Percentiles rank a stretch among this genome's conserved stretches.
Evolutionary conservation across 2,797 vertebrate species (phyloP).

Genomic region (Sebastes steindachneri): DNA sequence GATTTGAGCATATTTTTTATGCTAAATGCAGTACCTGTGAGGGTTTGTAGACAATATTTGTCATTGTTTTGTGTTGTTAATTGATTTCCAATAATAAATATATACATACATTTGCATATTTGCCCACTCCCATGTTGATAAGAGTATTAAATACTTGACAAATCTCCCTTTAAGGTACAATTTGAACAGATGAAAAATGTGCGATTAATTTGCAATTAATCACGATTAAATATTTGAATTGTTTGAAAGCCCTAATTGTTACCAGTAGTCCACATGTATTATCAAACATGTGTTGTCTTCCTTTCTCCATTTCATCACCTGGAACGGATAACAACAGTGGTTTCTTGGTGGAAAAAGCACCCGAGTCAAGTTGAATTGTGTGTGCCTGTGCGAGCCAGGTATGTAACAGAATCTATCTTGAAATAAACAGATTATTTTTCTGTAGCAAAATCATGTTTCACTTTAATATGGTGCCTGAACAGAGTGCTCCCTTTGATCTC

Average conservation of each 20-base stretch:
- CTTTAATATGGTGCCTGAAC: slow-evolving; percentile 82
- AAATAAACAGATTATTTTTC: slow-evolving; percentile 87
- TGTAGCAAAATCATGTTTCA: slow-evolving; percentile 86
- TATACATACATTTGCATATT: fast-evolving
- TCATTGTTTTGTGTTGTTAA: too few species aligned
- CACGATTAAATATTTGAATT: too few species aligned
- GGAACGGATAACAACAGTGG: slow-evolving; percentile 39
- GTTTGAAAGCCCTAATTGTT: not conserved
- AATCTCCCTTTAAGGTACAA: too few species aligned
- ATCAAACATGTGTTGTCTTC: slow-evolving; percentile 39
- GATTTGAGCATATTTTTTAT: too few species aligned
- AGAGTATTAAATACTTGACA: too few species aligned
- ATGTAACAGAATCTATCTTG: slow-evolving; percentile 81
- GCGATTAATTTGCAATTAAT: too few species aligned
- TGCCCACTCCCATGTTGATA: too few species aligned
- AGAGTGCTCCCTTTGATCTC: slow-evolving; percentile 84
- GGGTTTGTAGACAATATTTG: fast-evolving
- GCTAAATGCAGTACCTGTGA: too few species aligned
- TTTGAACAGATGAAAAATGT: too few species aligned
- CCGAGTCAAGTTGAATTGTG: slow-evolving; percentile 65
- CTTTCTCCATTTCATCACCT: slow-evolving; percentile 55
- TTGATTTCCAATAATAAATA: too few species aligned
- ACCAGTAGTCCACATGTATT: slow-evolving; percentile 15
- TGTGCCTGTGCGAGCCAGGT: slow-evolving; percentile 66
- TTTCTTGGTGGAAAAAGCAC: slow-evolving; percentile 50